Base-by-base conservation (phyloP, 2,888 invertebrate species). In the Macrophya alboannulata region DNA sequence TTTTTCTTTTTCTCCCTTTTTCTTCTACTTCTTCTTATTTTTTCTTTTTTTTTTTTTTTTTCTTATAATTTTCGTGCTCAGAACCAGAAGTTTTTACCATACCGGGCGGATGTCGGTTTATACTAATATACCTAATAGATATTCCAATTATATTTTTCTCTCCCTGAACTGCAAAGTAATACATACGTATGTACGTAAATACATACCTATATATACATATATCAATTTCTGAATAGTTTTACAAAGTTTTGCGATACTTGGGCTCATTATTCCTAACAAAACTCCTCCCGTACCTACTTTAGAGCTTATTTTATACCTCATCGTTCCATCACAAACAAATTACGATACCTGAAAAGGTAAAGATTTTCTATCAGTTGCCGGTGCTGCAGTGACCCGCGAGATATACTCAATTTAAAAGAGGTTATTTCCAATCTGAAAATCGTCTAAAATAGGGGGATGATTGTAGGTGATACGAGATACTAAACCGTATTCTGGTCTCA, bases 401-500 rank as follows among this genome's bases (percentile, higher is more conserved):
- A 31, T 68, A 72, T 25, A n/a, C 72, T 45, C 45, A 15, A 45
- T 43, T 74, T 45, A 74, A 21, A 74, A 31, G 72, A 74, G 12
- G 25, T 74, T 45, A 40, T 74, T 43, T 74, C 72, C 43, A 21
- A 74, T 45, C 72, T 74, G 72, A 3, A 15, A 45, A 77, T 77
- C 17, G 48, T 40, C 17, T 31, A 37, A 2, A 31, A 31, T 31
- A 31, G 31, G 31, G 31, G 31, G 31, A 3, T 1, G 31, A 77
- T 77, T 37, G 77, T 37, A 55, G 72, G 62, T 62, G 59, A 40
- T 43, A 81, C 40, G 40, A 9, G 81, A 81, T 59, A 62, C 37
- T 62, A 62, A 81, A 81, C 59, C 31, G 62, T 81, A 62, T 62
- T 81, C 37, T 43, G 62, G 81, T 81, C 81, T 62, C 81, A 31